A percentile compares a stretch with the other conserved stretches of the same genome.
phyloP scores from a whole-genome alignment of 1,140 invertebrate genomes.

The Sitodiplosis mosellana region DNA sequence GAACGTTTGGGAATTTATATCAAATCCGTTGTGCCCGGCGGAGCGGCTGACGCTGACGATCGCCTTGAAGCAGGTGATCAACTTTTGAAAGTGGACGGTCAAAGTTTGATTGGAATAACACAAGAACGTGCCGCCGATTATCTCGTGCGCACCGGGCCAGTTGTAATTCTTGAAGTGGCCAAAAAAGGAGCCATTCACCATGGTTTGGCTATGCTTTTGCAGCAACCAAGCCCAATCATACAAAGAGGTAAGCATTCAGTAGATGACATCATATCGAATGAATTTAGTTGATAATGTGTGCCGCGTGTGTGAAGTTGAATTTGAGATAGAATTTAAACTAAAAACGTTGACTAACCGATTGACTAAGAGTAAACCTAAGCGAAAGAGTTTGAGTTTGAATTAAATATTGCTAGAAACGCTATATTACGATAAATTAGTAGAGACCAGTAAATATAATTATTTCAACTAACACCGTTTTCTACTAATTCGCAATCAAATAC shows the following conservation, averaged over 20 bases:
- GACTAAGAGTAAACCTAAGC: background rate
- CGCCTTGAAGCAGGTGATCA: slow-evolving; percentile 93
- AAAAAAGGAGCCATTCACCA: slow-evolving; percentile 94
- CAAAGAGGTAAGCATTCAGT: slow-evolving; percentile 43
- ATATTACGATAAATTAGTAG: background rate
- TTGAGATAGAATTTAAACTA: background rate
- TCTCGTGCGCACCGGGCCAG: slow-evolving; percentile 79
- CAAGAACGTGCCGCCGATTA: slow-evolving; percentile 95
- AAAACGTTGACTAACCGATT: background rate
- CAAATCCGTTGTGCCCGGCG: slow-evolving; percentile 90
- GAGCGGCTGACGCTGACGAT: slow-evolving; percentile 87
- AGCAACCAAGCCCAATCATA: slow-evolving; percentile 74
- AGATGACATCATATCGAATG: background rate
- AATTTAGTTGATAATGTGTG: background rate
- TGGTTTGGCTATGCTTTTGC: slow-evolving; percentile 81
- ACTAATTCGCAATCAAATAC: background rate
- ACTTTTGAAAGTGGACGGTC: slow-evolving; percentile 88
- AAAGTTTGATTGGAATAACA: slow-evolving; percentile 88
- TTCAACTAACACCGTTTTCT: too few relatives aligned
- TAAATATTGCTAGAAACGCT: background rate
- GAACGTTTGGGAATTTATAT: slow-evolving; percentile 92
- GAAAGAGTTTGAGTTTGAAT: background rate
- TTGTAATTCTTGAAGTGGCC: slow-evolving; percentile 87
- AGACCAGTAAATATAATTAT: too few relatives aligned
- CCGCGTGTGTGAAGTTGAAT: background rate